Base-by-base conservation (phyloP, 2,113 vertebrate genomes). In the Hypocryptadius cinnamomeus region DNA sequence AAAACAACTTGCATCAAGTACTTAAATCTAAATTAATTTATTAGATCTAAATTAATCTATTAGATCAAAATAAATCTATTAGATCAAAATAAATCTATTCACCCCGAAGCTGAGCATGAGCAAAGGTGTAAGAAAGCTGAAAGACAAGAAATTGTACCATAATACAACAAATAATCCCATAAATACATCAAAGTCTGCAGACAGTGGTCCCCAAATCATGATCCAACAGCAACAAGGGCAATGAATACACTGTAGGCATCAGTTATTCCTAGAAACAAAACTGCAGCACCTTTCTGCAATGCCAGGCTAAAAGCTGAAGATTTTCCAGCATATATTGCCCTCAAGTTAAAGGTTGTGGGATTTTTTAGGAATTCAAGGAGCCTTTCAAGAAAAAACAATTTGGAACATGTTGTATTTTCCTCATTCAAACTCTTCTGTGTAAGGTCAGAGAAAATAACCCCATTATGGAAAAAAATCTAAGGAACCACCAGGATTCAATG, bases 341-440 rank as follows among this genome's bases (percentile, higher is more conserved):
- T 66, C 30, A 27, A 33, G 51, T 68, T 44, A 61, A 84, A 84
- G 28, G 27, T 1, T 78, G 42, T 23, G 37, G 31, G 3, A 8
- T 17, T 13, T 1, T 56, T 57, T 13, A 40, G 31, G 53, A 56
- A 87, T 28, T 73, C 31, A 53, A 88, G 20, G 20, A 77, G 74
- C 3, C 13, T 74, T 68, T 68, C 21, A 51, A n/a, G n/a, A 63
- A 73, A 7, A 28, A 33, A 0, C 7, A 3, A 8, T 40, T n/a
- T 37, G 28, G 5, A 73, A 23, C 11, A 54, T 1, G 8, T 8
- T 20, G 1, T 12, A 40, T 61, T 84, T 71, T 78, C 21, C 72
- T 78, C 53, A 51, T 73, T 65, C 76, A 74, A 77, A 76, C 13
- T 54, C 23, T 48, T 45, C 59, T 3, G 8, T 19, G 8, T 14